These are phyloP conservation scores for Urechis unicinctus DNA, from an alignment of 2,888 invertebrate genomes.

Conservation along the genomic window DNA sequence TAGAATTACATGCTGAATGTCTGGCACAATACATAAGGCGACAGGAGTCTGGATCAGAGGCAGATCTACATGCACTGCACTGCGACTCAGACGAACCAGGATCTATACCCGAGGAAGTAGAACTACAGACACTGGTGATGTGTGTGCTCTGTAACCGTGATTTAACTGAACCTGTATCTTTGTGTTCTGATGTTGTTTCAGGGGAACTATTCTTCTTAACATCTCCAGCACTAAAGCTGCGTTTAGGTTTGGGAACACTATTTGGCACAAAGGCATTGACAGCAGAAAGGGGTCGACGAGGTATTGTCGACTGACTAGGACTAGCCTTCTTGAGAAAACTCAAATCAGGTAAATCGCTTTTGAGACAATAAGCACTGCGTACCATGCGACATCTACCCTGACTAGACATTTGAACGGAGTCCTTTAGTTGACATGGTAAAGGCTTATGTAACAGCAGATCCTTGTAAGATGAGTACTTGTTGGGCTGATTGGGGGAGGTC, in stretches of 20 bases:
- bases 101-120: constrained; percentile 25
- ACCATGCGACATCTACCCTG: constrained; percentile 1
- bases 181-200: neutral
- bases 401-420: neutral
- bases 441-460: neutral
- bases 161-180: neutral
- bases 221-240: neutral
- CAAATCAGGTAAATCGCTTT: constrained; percentile 20
- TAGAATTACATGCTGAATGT: neutral
- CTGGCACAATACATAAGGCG: too few relatives aligned
- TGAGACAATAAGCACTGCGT: constrained; percentile 9
- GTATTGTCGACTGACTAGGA: neutral
- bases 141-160: neutral
- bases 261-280: neutral
- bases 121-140: constrained; percentile 17
- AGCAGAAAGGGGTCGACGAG: neutral
- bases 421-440: neutral
- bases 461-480: neutral
- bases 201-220: neutral
- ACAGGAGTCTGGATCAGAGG: neutral
- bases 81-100: constrained; percentile 16
- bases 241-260: neutral
- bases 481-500: constrained; percentile 11
- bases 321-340: constrained; percentile 20
- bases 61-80: neutral